Conservation (phyloP, 2,888 invertebrate genomes). For the Anthophora plumipes region DNA sequence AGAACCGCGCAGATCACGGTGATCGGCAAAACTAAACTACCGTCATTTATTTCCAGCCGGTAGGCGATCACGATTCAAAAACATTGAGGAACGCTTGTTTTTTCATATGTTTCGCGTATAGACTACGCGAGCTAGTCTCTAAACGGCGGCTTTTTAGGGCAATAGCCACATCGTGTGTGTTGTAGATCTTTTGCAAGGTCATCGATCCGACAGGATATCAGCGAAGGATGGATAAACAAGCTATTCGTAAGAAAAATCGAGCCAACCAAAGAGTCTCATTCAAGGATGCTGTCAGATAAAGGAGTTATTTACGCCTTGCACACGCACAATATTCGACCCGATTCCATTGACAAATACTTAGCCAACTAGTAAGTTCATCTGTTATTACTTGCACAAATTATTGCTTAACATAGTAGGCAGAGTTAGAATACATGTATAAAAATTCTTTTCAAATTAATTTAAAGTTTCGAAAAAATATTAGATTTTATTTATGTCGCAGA, state of each 20-base stretch:
- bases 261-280: slow-evolving; percentile 98
- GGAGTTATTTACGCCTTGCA: slow-evolving; percentile 97
- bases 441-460: background rate
- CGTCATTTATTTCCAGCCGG: slow-evolving; percentile 73
- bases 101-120: slow-evolving; percentile 48
- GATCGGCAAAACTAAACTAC: slow-evolving; percentile 75
- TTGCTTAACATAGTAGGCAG: background rate
- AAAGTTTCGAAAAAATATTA: slow-evolving; percentile 24
- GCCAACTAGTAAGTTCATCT: slow-evolving; percentile 92
- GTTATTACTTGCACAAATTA: background rate
- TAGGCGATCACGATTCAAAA: slow-evolving; percentile 58
- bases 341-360: slow-evolving; percentile 93
- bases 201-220: slow-evolving; percentile 79
- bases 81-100: slow-evolving; percentile 36
- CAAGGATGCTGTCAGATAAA: slow-evolving; percentile 97
- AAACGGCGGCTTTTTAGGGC: slow-evolving; percentile 50
- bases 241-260: slow-evolving; percentile 95
- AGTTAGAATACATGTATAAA: slow-evolving; percentile 12
- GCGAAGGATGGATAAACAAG: slow-evolving; percentile 95
- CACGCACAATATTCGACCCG: slow-evolving; percentile 97
- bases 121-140: slow-evolving; percentile 49
- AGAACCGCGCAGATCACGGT: slow-evolving; percentile 73
- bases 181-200: slow-evolving; percentile 81
- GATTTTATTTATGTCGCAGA: slow-evolving; percentile 30
- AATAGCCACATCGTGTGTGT: slow-evolving; percentile 50